phyloP scores from a whole-genome alignment of 2,888 invertebrate species.

The Eurytoma californica region DNA sequence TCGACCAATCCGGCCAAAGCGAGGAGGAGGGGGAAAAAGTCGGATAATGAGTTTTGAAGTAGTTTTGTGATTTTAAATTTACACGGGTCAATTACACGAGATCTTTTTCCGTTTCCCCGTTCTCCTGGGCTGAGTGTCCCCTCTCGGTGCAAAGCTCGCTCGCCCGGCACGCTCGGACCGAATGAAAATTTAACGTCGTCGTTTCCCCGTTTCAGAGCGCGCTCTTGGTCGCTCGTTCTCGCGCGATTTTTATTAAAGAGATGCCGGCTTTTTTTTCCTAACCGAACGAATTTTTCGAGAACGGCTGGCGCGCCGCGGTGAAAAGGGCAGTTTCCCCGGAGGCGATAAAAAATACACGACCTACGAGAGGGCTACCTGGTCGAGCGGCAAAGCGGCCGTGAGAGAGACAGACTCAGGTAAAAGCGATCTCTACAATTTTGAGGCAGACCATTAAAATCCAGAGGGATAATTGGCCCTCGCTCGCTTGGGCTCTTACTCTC shows the following conservation, averaged over 20 bases:
- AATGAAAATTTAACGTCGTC: conserved; percentile 31
- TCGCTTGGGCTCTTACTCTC: conserved; percentile 42
- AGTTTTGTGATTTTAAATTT: conserved; percentile 36
- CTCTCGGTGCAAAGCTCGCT: neutral
- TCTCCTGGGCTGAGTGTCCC: too few relatives aligned
- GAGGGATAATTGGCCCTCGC: conserved; percentile 66
- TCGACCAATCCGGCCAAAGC: neutral
- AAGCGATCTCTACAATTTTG: conserved; percentile 68
- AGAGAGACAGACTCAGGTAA: conserved; percentile 33
- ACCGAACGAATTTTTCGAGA: conserved; percentile 15
- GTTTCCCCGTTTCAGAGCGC: neutral
- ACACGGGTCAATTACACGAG: conserved; percentile 18
- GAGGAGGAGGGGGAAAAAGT: neutral
- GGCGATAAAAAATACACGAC: conserved; percentile 65
- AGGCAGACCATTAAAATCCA: conserved; percentile 68
- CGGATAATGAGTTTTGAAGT: conserved; percentile 30
- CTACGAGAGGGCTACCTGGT: conserved; percentile 49
- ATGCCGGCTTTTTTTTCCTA: neutral
- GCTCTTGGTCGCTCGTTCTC: too few relatives aligned
- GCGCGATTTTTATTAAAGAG: conserved; percentile 26
- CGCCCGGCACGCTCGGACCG: neutral
- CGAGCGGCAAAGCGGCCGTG: conserved; percentile 52
- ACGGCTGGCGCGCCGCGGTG: neutral
- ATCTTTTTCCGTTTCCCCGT: conserved; percentile 5
- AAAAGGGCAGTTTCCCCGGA: conserved; percentile 61